Conservation (phyloP, 64 coral and sea anemone genomes). For the Orbicella faveolata region DNA sequence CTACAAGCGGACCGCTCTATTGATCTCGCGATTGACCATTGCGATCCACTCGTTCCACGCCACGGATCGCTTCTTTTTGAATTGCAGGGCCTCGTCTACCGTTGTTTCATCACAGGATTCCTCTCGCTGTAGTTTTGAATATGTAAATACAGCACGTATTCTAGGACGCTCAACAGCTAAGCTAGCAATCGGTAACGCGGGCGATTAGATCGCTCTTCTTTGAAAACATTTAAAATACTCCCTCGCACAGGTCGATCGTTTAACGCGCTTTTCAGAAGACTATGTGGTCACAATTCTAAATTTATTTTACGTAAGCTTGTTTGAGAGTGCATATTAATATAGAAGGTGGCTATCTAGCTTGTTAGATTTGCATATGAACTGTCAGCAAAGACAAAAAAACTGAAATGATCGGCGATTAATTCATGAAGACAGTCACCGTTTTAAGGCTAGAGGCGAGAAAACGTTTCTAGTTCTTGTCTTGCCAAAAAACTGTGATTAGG, state of each 20-base stretch:
- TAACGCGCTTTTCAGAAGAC: not conserved
- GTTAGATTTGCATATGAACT: slow-evolving; percentile 18
- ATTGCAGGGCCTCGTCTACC: not conserved
- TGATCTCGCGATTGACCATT: too few species aligned
- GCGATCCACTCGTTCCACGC: not conserved
- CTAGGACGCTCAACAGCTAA: not conserved
- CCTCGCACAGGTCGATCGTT: not conserved
- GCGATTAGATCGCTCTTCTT: not conserved
- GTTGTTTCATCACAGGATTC: not conserved
- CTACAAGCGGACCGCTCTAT: too few species aligned
- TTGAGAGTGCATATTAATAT: not conserved
- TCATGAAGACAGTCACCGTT: not conserved
- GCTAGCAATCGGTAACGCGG: not conserved
- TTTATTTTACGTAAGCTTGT: not conserved
- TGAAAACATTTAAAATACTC: not conserved
- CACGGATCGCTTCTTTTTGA: not conserved
- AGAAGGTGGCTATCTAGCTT: not conserved
- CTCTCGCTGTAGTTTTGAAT: not conserved
- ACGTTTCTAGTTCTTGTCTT: not conserved
- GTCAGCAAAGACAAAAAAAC: not conserved
- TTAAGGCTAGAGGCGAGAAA: not conserved
- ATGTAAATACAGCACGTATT: not conserved
- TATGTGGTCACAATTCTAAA: not conserved
- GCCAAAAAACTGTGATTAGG: too few species aligned
- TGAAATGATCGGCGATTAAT: slow-evolving; percentile 10